Percentiles rank a stretch among this genome's conserved stretches.
phyloP scores from a whole-genome alignment of 37 sponge, comb jelly and placozoan genomes.

The Agelas oroides region DNA sequence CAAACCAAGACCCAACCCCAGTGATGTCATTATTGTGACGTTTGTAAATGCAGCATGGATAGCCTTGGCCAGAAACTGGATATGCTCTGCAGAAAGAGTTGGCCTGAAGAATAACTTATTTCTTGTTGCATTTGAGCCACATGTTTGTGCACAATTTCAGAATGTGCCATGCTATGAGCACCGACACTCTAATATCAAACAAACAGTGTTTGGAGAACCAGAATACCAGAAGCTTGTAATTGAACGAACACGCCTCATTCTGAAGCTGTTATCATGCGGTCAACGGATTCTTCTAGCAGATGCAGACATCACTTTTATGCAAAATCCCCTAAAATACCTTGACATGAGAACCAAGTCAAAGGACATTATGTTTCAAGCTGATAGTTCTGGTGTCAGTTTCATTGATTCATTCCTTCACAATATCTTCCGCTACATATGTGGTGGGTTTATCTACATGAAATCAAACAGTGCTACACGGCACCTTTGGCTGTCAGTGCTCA shows the following conservation, averaged over 20 bases:
- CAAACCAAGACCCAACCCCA: neutral
- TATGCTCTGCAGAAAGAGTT: conserved; percentile 58
- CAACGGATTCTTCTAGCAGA: conserved; percentile 27
- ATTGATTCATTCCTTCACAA: conserved; percentile 24
- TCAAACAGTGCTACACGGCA: conserved; percentile 11
- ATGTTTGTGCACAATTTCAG: conserved; percentile 30
- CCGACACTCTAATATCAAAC: neutral
- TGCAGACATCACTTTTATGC: conserved; percentile 44
- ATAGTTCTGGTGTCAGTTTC: conserved; percentile 32
- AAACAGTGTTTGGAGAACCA: conserved; percentile 29
- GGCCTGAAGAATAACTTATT: conserved; percentile 33
- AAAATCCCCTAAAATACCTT: conserved; percentile 36
- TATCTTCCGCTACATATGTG: conserved; percentile 62
- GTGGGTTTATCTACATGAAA: conserved; percentile 55
- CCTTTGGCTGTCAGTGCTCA: conserved; percentile 45
- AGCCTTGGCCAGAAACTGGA: conserved; percentile 40
- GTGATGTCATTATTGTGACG: conserved; percentile 36
- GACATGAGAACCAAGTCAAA: neutral
- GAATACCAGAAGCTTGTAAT: conserved; percentile 56
- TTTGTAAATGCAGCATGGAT: conserved; percentile 53
- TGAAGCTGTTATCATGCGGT: conserved; percentile 27
- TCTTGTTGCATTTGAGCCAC: conserved; percentile 27
- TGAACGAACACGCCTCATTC: conserved; percentile 51
- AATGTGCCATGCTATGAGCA: conserved; percentile 39
- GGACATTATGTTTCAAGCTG: conserved; percentile 58